phyloP scores from a whole-genome alignment of 2,113 vertebrate genomes.

The Promerops cafer region DNA sequence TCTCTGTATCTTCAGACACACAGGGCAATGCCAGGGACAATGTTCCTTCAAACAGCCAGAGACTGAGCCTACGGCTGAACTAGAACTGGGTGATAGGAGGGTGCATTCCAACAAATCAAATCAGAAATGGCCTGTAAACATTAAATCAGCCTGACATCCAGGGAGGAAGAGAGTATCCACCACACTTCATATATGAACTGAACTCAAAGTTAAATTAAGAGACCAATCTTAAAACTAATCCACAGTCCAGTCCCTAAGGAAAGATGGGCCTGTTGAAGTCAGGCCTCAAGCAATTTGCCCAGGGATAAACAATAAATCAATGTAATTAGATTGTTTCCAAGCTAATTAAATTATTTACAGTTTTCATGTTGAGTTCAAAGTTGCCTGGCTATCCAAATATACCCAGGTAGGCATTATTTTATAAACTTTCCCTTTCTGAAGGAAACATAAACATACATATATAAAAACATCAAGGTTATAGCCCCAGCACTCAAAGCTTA shows the following conservation, averaged over 20 bases:
- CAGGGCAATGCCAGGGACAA: not conserved
- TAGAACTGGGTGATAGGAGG: not conserved
- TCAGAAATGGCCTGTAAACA: not conserved
- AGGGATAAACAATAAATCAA: not conserved
- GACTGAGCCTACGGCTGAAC: not conserved
- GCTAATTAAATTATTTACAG: not conserved
- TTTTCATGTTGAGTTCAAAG: not conserved
- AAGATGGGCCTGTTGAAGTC: not conserved
- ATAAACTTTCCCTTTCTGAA: slow-evolving; percentile 9
- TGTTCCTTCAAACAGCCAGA: not conserved
- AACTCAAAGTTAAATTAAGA: not conserved
- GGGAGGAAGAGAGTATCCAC: not conserved
- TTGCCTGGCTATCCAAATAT: not conserved
- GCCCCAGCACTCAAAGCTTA: not conserved
- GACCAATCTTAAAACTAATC: not conserved
- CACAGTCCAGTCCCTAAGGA: not conserved
- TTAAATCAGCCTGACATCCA: not conserved
- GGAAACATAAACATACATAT: slow-evolving; percentile 8
- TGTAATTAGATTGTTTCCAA: not conserved
- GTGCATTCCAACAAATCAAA: not conserved
- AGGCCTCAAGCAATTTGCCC: not conserved
- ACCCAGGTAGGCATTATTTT: not conserved
- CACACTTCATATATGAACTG: not conserved
- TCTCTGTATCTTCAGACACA: not conserved
- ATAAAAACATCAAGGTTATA: slow-evolving; percentile 6